Evolutionary conservation across 35 echinoderm and acorn worm species (phyloP).

Genomic region (Lytechinus pictus): DNA sequence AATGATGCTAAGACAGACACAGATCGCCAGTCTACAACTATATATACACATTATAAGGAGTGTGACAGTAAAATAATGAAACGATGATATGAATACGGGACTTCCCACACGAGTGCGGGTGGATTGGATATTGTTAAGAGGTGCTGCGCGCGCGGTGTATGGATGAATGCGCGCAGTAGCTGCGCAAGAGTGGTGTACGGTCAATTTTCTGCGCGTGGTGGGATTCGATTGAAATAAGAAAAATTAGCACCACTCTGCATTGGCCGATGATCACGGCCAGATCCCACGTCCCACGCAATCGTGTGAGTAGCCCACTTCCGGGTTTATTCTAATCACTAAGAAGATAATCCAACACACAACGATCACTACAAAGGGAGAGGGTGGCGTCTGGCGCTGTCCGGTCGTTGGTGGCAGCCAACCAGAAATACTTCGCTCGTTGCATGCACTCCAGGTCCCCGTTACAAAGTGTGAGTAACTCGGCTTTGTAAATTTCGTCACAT

Average conservation of each 20-base stretch:
- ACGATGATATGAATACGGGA: background rate
- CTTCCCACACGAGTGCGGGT: background rate
- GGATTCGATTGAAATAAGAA: background rate
- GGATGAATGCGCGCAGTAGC: background rate
- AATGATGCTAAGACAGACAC: slow-evolving; percentile 20
- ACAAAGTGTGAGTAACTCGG: slow-evolving; percentile 50
- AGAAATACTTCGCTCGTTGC: slow-evolving; percentile 68
- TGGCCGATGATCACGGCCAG: background rate
- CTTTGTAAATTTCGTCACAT: slow-evolving; percentile 64
- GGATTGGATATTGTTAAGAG: background rate
- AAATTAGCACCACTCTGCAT: background rate
- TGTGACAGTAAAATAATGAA: background rate
- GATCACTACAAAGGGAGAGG: slow-evolving; percentile 41
- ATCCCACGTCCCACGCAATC: background rate
- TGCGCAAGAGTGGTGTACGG: background rate
- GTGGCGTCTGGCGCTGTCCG: slow-evolving; percentile 14
- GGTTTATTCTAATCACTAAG: slow-evolving; percentile 36
- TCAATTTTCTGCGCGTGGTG: background rate
- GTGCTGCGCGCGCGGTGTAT: background rate
- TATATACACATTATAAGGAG: slow-evolving; percentile 10
- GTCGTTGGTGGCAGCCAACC: slow-evolving; percentile 59
- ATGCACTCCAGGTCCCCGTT: slow-evolving; percentile 24
- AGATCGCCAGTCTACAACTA: slow-evolving; percentile 25
- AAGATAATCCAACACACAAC: slow-evolving; percentile 52
- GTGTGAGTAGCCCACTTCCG: background rate